Conservation (phyloP, 23 tunicate genomes). For the Halocynthia roretzi region DNA sequence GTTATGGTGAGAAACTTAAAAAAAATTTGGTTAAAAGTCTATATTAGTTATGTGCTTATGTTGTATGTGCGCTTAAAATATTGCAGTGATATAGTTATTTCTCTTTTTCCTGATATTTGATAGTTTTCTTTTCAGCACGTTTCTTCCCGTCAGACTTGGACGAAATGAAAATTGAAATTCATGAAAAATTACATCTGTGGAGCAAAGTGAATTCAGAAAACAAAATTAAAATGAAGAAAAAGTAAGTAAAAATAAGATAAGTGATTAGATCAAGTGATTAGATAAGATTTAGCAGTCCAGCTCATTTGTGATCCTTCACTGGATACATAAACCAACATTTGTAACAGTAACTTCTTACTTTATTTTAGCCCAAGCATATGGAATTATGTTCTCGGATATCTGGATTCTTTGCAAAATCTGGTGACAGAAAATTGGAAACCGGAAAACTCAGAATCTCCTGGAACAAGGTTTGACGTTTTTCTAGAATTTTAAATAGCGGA, state of each 20-base stretch:
- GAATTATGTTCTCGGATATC: constrained; percentile 70
- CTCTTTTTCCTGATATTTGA: neutral
- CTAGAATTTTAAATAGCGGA: too few species aligned
- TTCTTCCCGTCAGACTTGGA: neutral
- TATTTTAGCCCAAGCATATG: constrained; percentile 57
- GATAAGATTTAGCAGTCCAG: too few species aligned
- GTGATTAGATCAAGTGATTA: too few species aligned
- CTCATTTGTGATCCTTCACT: too few species aligned
- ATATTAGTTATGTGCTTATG: too few species aligned
- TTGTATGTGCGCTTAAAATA: too few species aligned
- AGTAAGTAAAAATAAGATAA: neutral
- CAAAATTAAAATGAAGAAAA: constrained; percentile 27
- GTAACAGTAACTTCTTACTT: too few species aligned
- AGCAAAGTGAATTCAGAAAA: constrained; percentile 36
- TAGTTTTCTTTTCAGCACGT: constrained; percentile 5
- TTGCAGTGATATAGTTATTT: neutral
- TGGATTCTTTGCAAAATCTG: constrained; percentile 45
- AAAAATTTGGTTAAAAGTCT: too few species aligned
- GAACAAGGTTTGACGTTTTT: neutral
- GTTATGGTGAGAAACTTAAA: constrained; percentile 17
- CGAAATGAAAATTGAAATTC: neutral
- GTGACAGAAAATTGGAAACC: neutral
- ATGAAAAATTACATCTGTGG: constrained; percentile 35
- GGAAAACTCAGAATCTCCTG: neutral
- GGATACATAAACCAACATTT: too few species aligned